Conservation (phyloP, 1,140 invertebrate species). For the Hestina assimilis region DNA sequence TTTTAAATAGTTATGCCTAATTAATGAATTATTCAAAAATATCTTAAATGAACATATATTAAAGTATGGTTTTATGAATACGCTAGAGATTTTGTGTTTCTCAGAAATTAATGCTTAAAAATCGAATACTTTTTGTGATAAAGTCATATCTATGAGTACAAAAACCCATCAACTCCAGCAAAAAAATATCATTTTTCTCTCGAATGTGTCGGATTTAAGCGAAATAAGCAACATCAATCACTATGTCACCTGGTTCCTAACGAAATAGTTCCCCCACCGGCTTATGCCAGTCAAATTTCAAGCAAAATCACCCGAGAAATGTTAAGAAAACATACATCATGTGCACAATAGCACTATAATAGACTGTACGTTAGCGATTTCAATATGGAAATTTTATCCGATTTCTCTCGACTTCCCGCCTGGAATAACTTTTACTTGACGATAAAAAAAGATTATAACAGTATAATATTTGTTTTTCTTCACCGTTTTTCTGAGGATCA, state of each 20-base stretch:
- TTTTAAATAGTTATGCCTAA: no score
- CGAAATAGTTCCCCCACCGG: slow-evolving; percentile 25
- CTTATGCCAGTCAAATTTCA: slow-evolving; percentile 38
- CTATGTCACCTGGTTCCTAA: slow-evolving; percentile 39
- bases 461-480: background rate
- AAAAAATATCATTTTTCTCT: slow-evolving; percentile 36
- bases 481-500: background rate
- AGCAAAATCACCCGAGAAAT: slow-evolving; percentile 49
- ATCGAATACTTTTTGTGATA: no score
- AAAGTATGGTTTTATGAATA: no score
- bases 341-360: slow-evolving; percentile 61
- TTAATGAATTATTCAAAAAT: no score
- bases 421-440: slow-evolving; percentile 48
- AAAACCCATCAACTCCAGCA: background rate
- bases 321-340: slow-evolving; percentile 67
- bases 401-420: slow-evolving; percentile 55
- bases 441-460: background rate
- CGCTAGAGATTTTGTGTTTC: no score
- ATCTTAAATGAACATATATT: no score
- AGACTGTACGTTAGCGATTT: slow-evolving; percentile 48
- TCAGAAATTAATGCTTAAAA: no score
- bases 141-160: background rate
- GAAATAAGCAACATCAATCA: slow-evolving; percentile 58
- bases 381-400: slow-evolving; percentile 66
- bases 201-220: slow-evolving; percentile 39